Evolutionary conservation across 2,797 vertebrate genomes (phyloP).

Genomic region (Picus viridis): DNA sequence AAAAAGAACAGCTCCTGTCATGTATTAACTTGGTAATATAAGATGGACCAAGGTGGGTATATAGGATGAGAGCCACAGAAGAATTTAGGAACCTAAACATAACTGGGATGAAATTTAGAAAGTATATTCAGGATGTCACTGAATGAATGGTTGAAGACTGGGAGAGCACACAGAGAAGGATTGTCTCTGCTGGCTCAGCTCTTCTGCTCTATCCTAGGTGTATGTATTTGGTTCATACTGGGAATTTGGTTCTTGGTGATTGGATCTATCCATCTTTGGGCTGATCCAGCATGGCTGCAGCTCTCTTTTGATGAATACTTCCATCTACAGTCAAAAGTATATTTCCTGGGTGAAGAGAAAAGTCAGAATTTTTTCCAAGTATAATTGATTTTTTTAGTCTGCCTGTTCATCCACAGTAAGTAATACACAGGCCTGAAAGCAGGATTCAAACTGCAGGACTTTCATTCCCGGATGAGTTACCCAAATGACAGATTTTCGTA

Average conservation of each 20-base stretch:
- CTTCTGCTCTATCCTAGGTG: no score
- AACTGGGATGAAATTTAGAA: neutral
- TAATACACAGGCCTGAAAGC: neutral
- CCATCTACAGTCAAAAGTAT: neutral
- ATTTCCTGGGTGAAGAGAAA: neutral
- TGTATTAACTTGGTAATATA: rapidly evolving
- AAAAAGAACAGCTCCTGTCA: neutral
- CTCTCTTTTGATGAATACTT: neutral
- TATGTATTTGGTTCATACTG: neutral
- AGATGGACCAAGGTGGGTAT: neutral
- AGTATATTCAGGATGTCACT: no score
- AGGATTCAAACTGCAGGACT: neutral
- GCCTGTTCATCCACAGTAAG: neutral
- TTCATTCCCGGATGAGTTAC: neutral
- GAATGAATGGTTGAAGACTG: no score
- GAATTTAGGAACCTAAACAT: neutral
- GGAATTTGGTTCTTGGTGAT: neutral
- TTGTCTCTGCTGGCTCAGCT: no score
- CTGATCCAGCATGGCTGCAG: neutral
- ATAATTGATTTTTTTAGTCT: neutral
- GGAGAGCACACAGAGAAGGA: no score
- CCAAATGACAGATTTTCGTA: neutral
- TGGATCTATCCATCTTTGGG: neutral
- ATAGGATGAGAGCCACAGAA: neutral
- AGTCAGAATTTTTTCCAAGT: neutral